Conservation (phyloP, 2,797 vertebrate species). For the Semaprochilodus insignis region DNA sequence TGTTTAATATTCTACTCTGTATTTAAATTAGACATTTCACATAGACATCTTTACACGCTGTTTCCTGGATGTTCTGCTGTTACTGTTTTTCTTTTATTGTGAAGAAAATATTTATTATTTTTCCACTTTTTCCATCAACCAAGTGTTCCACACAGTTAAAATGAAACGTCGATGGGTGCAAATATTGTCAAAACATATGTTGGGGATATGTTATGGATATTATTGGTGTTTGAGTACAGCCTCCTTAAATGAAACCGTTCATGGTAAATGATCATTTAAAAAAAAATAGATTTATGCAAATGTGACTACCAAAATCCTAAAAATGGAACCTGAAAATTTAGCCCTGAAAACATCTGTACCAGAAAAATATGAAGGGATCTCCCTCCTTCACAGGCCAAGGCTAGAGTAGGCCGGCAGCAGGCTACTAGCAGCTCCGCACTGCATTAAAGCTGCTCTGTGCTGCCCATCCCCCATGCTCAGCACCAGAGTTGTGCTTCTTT, state of each 20-base stretch:
- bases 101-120: background rate
- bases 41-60: no score
- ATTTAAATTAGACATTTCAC: no score
- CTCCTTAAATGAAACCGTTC: background rate
- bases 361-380: slow-evolving; percentile 21
- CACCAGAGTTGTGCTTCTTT: slow-evolving; percentile 78
- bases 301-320: background rate
- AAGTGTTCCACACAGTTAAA: no score
- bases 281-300: background rate
- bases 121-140: no score
- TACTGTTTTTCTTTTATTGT: background rate
- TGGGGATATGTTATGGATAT: background rate
- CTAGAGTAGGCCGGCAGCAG: slow-evolving; percentile 66
- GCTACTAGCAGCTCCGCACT: slow-evolving; percentile 67
- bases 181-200: background rate
- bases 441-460: slow-evolving; percentile 64
- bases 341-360: background rate
- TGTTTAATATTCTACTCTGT: no score
- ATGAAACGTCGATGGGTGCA: background rate
- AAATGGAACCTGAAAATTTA: background rate
- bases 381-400: slow-evolving; percentile 66
- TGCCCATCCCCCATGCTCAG: slow-evolving; percentile 83
- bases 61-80: background rate
- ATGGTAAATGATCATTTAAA: background rate
- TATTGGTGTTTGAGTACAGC: background rate